These are phyloP conservation scores for Syngnathus scovelli DNA, from an alignment of 2,113 vertebrate species.

Conservation along the genomic window DNA sequence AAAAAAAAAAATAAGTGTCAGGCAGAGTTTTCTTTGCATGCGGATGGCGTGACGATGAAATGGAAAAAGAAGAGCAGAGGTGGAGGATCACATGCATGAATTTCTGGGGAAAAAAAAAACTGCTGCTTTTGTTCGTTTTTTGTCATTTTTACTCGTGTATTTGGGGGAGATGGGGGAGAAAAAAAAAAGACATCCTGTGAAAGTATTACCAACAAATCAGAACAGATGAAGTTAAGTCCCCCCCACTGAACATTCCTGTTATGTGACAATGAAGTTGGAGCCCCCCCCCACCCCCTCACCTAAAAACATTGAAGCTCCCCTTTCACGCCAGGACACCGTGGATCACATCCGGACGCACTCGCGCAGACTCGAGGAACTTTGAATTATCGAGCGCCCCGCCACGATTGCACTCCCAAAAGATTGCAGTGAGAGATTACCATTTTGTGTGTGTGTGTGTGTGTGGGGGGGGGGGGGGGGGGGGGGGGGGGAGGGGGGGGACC, in stretches of 20 bases:
- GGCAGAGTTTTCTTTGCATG: slow-evolving; percentile 71
- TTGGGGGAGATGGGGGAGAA: not conserved
- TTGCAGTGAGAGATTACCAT: slow-evolving; percentile 78
- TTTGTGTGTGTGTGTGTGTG: slow-evolving; percentile 32
- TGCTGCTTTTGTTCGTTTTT: slow-evolving; percentile 65
- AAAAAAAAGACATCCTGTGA: slow-evolving; percentile 47
- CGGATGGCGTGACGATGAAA: slow-evolving; percentile 51
- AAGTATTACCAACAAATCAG: slow-evolving; percentile 63
- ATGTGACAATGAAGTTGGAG: slow-evolving; percentile 49
- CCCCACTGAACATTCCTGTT: slow-evolving; percentile 68
- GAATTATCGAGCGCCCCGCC: slow-evolving; percentile 39
- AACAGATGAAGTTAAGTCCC: slow-evolving; percentile 60
- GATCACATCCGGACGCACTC: slow-evolving; percentile 34
- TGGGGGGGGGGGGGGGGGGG: too few species aligned
- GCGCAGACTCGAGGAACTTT: slow-evolving; percentile 48
- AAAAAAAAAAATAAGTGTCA: slow-evolving; percentile 18
- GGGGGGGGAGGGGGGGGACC: slow-evolving; percentile 66
- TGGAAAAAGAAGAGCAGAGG: slow-evolving; percentile 54
- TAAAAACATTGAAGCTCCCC: slow-evolving; percentile 1
- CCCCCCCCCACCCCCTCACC: slow-evolving; percentile 26
- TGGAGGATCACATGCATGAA: slow-evolving; percentile 71
- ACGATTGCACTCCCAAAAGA: slow-evolving; percentile 70
- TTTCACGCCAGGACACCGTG: slow-evolving; percentile 22
- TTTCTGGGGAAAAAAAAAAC: slow-evolving; percentile 66
- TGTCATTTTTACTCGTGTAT: slow-evolving; percentile 50